phyloP scores from a whole-genome alignment of 2,797 vertebrate genomes.

The Stomatorhinus walkeri region DNA sequence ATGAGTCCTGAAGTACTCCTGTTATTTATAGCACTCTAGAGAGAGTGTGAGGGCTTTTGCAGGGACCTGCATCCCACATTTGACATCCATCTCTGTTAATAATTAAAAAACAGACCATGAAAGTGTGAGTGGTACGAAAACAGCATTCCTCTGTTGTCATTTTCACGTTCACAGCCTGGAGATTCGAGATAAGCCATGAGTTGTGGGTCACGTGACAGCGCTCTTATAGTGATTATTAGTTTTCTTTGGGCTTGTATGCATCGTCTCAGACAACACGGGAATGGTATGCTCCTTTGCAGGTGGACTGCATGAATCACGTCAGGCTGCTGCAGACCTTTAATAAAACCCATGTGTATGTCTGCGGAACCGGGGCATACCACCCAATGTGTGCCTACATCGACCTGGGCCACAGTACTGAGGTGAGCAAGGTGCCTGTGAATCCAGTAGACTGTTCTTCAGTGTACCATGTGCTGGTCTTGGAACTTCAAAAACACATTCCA shows the following conservation, averaged over 20 bases:
- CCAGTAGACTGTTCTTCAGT: background rate
- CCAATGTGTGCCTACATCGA: constrained; percentile 67
- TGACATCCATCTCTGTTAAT: constrained; percentile 7
- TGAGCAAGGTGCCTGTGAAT: constrained; percentile 26
- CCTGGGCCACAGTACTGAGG: constrained; percentile 45
- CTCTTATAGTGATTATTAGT: background rate
- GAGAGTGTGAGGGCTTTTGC: constrained; percentile 6
- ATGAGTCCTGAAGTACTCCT: constrained; percentile 6
- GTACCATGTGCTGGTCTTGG: too few species aligned
- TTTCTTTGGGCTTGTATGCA: background rate
- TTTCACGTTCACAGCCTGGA: background rate
- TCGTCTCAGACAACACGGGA: background rate
- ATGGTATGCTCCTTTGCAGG: constrained; percentile 48
- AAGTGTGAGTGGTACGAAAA: background rate
- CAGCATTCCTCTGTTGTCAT: background rate
- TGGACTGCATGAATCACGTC: constrained; percentile 78
- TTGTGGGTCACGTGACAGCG: background rate
- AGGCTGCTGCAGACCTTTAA: constrained; percentile 76
- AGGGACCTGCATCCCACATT: constrained; percentile 5
- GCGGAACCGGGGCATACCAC: constrained; percentile 74
- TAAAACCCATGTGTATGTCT: constrained; percentile 67
- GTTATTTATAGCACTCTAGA: constrained; percentile 24
- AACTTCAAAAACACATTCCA: background rate
- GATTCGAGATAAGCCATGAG: background rate
- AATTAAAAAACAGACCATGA: constrained; percentile 12